A percentile compares a stretch with the other conserved stretches of the same genome.
Conservation (phyloP, 2,797 vertebrate genomes). For the Hydrolagus colliei region DNA sequence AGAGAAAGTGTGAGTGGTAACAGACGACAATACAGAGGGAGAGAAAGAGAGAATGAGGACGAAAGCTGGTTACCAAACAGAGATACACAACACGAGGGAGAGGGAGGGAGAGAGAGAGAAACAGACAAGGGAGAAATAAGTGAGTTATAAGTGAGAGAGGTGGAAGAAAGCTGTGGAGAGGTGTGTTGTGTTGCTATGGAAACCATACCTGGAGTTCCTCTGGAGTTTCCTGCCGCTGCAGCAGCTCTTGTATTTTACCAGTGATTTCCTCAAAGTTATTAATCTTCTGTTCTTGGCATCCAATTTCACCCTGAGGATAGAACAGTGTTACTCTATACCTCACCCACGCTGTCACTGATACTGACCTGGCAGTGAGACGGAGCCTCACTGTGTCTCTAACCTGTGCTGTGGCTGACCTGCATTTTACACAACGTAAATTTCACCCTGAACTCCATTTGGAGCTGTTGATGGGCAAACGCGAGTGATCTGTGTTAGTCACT, state of each 20-base stretch:
- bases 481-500: too few species aligned
- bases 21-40: too few species aligned
- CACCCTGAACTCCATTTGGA: too few species aligned
- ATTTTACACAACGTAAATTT: too few species aligned
- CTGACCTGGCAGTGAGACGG: background rate
- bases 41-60: background rate
- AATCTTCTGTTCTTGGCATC: constrained; percentile 64
- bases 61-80: background rate
- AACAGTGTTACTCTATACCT: background rate
- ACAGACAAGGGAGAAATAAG: too few species aligned
- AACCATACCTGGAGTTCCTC: constrained; percentile 79
- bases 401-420: background rate
- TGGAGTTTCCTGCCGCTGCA: constrained; percentile 74
- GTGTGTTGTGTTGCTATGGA: background rate
- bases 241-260: constrained; percentile 74
- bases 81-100: background rate
- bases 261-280: constrained; percentile 72
- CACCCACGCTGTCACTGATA: background rate
- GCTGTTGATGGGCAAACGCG: too few species aligned
- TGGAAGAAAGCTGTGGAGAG: background rate
- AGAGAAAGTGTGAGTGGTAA: background rate
- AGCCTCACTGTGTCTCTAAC: background rate
- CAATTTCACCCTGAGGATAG: constrained; percentile 66
- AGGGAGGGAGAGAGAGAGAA: background rate
- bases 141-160: background rate